Conservation (phyloP, 2,888 invertebrate genomes). For the Dorcus hopei region DNA sequence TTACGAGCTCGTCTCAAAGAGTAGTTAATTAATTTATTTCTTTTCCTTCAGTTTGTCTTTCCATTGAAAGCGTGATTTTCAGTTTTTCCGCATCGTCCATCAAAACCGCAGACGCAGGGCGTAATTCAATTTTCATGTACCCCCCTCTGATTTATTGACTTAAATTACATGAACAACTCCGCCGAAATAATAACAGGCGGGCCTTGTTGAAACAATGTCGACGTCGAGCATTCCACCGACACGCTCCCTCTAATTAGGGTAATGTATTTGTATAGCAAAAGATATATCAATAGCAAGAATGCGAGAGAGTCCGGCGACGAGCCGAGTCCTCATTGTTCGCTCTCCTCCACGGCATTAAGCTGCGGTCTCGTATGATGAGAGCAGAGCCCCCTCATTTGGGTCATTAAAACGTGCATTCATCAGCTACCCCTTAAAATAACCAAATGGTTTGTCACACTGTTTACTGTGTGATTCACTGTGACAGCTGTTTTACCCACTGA, state of each 20-base stretch:
- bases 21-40: no score
- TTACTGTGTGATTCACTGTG: not conserved
- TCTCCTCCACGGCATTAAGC: conserved; percentile 3
- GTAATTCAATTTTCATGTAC: not conserved
- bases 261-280: conserved; percentile 11
- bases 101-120: no score
- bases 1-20: no score
- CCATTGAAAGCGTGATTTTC: no score
- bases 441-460: not conserved
- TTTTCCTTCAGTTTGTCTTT: no score
- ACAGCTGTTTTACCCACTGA: conserved; percentile 8
- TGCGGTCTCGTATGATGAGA: conserved; percentile 12
- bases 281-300: conserved; percentile 8
- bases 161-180: not conserved
- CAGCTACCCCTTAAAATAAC: conserved; percentile 9
- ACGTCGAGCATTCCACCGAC: not conserved
- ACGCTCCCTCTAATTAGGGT: conserved; percentile 12
- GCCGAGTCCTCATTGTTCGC: not conserved
- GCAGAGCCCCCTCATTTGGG: conserved; percentile 19
- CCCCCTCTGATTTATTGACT: not conserved
- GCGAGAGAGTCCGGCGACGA: not conserved
- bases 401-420: conserved; percentile 18
- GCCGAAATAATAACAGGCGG: not conserved
- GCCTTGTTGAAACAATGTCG: no score
- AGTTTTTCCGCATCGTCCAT: no score